Base-by-base conservation (phyloP, 2,888 invertebrate species). In the Eupithecia subfuscata region DNA sequence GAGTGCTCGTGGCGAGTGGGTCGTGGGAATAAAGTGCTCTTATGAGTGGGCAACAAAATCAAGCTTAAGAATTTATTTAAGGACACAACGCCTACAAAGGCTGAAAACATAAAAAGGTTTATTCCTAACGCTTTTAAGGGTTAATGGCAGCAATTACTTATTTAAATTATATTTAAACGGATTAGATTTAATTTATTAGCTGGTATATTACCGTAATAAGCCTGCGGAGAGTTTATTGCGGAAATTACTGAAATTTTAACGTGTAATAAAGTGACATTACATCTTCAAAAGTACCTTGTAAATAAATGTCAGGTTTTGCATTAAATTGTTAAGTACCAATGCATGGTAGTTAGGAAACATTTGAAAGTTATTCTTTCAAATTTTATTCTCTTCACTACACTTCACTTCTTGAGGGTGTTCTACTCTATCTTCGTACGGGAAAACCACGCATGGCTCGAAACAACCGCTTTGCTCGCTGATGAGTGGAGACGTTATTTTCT, bases 71-170 rank as follows among this genome's bases (percentile, higher is more conserved):
- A 86, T 37, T 7, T 37, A 37, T 37, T 37, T 37, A 37, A 86
- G 85, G 83, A 52, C 11, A 56, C 52, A 56, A 56, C 22, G 52
- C 52, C 11, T 56, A 22, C 52, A 56, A n/a, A 56, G 22, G 22
- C 22, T 81, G 82, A 82, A 82, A 84, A 79, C 84, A 84, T 83
- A 83, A 84, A 87, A 85, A 84, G 86, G 83, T 82, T 82, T 80
- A 84, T 86, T 83, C 82, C 83, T 84, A 86, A 86, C 81, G 83
- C 85, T 86, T 85, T 88, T 85, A 85, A 85, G 78, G 83, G 86
- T 84, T 88, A 88, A 90, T 87, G 86, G 78, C 72, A 79, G 82
- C 83, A 83, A 88, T 88, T 87, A 89, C 83, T 86, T 82, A 83
- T 82, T 80, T 83, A 82, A 81, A 85, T 86, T 85, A 83, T 83